Base-by-base conservation (phyloP, 2,888 invertebrate species). In the Lochmaea crataegi region DNA sequence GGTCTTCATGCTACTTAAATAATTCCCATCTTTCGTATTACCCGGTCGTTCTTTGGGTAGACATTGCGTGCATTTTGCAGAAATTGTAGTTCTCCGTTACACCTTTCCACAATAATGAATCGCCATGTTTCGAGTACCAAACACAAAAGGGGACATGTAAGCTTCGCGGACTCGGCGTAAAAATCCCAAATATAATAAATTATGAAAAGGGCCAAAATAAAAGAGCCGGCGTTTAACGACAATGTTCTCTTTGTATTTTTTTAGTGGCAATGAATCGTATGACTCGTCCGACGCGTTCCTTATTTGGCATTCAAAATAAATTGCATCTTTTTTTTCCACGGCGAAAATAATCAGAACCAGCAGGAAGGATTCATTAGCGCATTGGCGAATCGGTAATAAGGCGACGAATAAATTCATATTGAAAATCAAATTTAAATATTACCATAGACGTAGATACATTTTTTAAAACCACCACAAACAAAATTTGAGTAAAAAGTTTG, bases 321-420 rank as follows among this genome's bases (percentile, higher is more conserved):
- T 80, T 77, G 80, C 76, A 51, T 57, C 74, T 79, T 81, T 69
- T 53, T 53, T 80, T 80, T 80, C 32, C 77, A 79, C 78, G 64
- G 80, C 76, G 77, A 80, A 81, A 81, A 79, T 81, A 81, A 81
- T 80, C 80, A 79, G 77, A 80, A 81, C 78, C 81, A 80, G 79
- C 81, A 79, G 80, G 79, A 77, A 79, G 75, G 79, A 78, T 78
- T 79, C 79, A 42, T 63, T 63, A 63, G 61, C 61, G 61, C 42
- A 41, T 63, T 41, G 10, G 41, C 1, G 61, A 42, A 63, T 18
- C 16, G 61, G 61, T 32, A 42, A 42, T 63, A 11, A 42, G 61
- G 61, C n/a, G 16, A 16, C 9, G 10, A 10, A 16, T 53, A 7
- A 16, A 53, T 53, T 53, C 53, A 53, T 53, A 53, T 53, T 53